Evolutionary conservation across 2,113 vertebrate species (phyloP), one percentile per base, ranked within the genome.

Genomic region (Semnornis frantzii): DNA sequence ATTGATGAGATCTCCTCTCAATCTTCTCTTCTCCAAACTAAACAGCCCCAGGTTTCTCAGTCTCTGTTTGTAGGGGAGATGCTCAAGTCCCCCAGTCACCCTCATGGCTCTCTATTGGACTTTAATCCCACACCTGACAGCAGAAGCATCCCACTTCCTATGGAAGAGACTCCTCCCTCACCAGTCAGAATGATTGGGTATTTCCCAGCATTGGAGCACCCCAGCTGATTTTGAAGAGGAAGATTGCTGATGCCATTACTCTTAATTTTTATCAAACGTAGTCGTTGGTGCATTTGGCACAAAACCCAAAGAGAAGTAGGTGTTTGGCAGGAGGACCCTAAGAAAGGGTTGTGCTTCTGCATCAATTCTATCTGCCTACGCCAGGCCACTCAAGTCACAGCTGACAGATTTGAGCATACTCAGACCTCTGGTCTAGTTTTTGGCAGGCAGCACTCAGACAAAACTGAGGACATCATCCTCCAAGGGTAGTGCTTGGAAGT

Each of bases 331-430:
- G 52, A 83, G 60, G 28, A 52, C 19, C 24, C 52, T 20, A 42
- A 86, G 31, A 37, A 81, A 15, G n/a, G n/a, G n/a, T n/a, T n/a
- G n/a, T n/a, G n/a, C n/a, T n/a, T n/a, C n/a, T n/a, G n/a, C n/a
- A n/a, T n/a, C n/a, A n/a, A n/a, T n/a, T n/a, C n/a, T 28, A 1
- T 48, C 25, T 58, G 58, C 44, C 54, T 33, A 0, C 27, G 19
- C 12, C 0, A 0, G 33, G 33, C 33, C 5, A 4, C 15, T 17
- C 8, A 30, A 66, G 42, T 7, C 65, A 64, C 48, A 68, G 42
- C 6, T 31, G 27, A 71, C 19, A 52, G 66, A 52, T 62, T 55
- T 28, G 23, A 72, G 58, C 15, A 50, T 14, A 58, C 10, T 15
- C 14, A 70, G 42, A 6, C 8, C 10, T 15, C 15, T 16, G 23